These are phyloP conservation scores for Schrankia costaestrigalis DNA, from an alignment of 2,888 invertebrate genomes.

Conservation along the genomic window DNA sequence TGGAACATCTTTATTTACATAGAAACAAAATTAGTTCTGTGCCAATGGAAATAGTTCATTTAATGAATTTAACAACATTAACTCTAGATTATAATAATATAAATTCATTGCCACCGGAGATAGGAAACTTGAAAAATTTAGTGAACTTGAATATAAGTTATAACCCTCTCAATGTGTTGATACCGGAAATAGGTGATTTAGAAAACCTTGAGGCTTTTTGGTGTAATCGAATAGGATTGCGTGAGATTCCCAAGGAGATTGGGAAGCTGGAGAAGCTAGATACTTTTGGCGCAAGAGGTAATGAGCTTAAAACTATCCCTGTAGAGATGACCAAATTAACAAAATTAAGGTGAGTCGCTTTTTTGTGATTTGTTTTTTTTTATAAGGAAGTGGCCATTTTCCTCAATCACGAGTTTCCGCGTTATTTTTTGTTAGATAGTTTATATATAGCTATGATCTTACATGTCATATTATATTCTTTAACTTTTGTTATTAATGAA, in stretches of 20 bases:
- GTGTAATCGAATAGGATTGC: conserved; percentile 82
- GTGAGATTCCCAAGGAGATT: conserved; percentile 81
- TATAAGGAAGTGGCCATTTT: no score
- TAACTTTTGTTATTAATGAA: no score
- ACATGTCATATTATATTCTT: no score
- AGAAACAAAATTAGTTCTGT: conserved; percentile 81
- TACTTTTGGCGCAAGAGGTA: conserved; percentile 84
- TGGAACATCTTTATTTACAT: conserved; percentile 83
- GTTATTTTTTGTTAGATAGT: no score
- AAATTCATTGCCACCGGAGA: conserved; percentile 79
- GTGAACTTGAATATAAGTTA: conserved; percentile 84
- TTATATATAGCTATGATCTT: no score
- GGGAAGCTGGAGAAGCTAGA: conserved; percentile 81
- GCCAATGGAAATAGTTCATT: conserved; percentile 68
- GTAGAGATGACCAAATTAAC: conserved; percentile 77
- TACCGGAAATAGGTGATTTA: conserved; percentile 81
- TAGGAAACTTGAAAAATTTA: conserved; percentile 80
- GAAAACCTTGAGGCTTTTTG: conserved; percentile 83
- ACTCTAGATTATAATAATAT: conserved; percentile 85
- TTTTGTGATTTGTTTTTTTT: neutral
- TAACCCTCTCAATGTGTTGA: conserved; percentile 81
- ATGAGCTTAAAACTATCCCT: conserved; percentile 80
- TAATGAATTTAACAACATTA: conserved; percentile 81
- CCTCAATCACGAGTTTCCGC: no score
- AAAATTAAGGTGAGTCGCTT: conserved; percentile 70